Base-by-base conservation (phyloP, 2,888 invertebrate genomes). In the Ophion obscuratus region DNA sequence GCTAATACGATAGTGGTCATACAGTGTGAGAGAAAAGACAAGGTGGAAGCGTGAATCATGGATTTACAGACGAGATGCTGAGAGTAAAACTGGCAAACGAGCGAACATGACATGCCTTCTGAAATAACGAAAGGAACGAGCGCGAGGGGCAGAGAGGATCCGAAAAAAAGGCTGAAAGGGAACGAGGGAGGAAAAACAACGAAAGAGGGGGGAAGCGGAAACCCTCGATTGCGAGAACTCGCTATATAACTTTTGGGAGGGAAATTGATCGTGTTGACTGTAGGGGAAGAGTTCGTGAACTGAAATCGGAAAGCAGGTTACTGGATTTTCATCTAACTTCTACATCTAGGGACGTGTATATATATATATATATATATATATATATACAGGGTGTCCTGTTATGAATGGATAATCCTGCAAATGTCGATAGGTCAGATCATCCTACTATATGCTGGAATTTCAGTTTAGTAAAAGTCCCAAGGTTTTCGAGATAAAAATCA, bases 41-140 rank as follows among this genome's bases (percentile, higher is more conserved):
- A 44, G 20, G 59, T 7, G n/a, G 53, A 64, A 66, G 53, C 36
- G 68, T 17, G 61, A 44, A 57, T n/a, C 9, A 14, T 64, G 67
- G 24, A 40, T 77, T 57, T 40, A 77, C 76, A 36, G 57, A 67
- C 6, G 47, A 73, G 67, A 59, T 67, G 74, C 36, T 59, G 47
- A 2, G 74, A 74, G 71, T 76, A 36, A 78, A 83, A 75, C 78
- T 47, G 80, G 75, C 27, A 76, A 80, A 76, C 66, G 76, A 76
- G 66, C 66, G 80, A 84, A 76, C 76, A 80, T 59, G 71, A 84
- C 70, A 62, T 76, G 70, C 80, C 76, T 84, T 73, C 66, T 59
- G 66, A 70, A 83, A 84, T 75, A 53, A 64, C 53, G 57, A 70
- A 67, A 75, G 24, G 64, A 36, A 75, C 10, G 14, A 10, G 31